These are phyloP conservation scores for Shargacucullia verbasci DNA, from an alignment of 2,888 invertebrate genomes.

Conservation along the genomic window DNA sequence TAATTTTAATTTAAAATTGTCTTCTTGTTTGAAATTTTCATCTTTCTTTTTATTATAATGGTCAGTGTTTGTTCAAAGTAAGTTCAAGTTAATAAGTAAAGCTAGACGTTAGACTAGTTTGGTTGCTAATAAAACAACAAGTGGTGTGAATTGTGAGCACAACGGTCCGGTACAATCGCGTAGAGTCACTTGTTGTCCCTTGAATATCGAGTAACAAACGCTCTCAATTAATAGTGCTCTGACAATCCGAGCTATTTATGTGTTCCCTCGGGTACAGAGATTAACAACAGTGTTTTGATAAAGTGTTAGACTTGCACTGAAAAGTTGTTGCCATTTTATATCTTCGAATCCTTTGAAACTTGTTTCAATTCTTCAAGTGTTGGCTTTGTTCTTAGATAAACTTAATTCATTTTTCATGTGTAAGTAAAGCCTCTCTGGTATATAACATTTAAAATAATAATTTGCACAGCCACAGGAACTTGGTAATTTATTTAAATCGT, in stretches of 20 bases:
- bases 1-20: too few species aligned
- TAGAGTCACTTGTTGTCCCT: slow-evolving; percentile 55
- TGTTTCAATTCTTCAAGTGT: slow-evolving; percentile 9
- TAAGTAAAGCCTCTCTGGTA: not conserved
- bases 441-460: slow-evolving; percentile 25
- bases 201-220: slow-evolving; percentile 63
- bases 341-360: slow-evolving; percentile 15
- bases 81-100: slow-evolving; percentile 16
- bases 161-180: slow-evolving; percentile 48
- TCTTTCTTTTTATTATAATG: not conserved
- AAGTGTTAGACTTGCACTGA: slow-evolving; percentile 25
- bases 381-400: slow-evolving; percentile 12
- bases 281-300: slow-evolving; percentile 41
- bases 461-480: slow-evolving; percentile 32
- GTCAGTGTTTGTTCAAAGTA: slow-evolving; percentile 5
- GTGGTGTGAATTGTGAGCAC: slow-evolving; percentile 40
- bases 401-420: not conserved
- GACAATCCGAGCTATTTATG: slow-evolving; percentile 63
- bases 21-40: slow-evolving; percentile 4
- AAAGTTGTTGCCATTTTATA: slow-evolving; percentile 11
- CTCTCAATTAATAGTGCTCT: slow-evolving; percentile 60
- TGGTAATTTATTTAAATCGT: slow-evolving; percentile 38
- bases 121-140: slow-evolving; percentile 59
- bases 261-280: slow-evolving; percentile 43
- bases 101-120: slow-evolving; percentile 18